Percentiles rank a stretch among this genome's conserved stretches.
These are phyloP conservation scores for Herminia tarsipennalis DNA, from an alignment of 2,888 invertebrate species.

Conservation along the genomic window DNA sequence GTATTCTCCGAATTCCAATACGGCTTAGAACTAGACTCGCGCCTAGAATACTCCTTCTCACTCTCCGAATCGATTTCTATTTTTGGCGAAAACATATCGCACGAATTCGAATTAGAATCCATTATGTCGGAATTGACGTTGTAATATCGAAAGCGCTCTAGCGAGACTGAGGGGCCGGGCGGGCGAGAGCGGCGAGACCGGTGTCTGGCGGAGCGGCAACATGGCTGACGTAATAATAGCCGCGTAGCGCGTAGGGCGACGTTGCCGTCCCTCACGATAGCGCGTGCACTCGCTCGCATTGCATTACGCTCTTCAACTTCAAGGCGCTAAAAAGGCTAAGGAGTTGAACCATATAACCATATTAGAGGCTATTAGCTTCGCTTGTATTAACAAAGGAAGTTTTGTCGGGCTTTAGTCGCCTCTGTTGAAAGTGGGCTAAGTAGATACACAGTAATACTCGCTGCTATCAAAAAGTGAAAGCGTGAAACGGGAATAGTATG, in stretches of 20 bases:
- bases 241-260: conserved; percentile 46
- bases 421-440: conserved; percentile 35
- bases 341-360: conserved; percentile 54
- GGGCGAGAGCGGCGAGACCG: conserved; percentile 67
- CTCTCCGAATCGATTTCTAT: conserved; percentile 65
- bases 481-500: conserved; percentile 13
- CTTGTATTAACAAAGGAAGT: conserved; percentile 56
- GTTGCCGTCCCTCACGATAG: conserved; percentile 52
- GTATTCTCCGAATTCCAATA: conserved; percentile 72
- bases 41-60: conserved; percentile 43
- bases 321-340: conserved; percentile 58
- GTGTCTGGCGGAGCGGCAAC: conserved; percentile 75
- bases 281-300: conserved; percentile 40
- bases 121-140: conserved; percentile 61
- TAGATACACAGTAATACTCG: conserved; percentile 36
- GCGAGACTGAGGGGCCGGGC: conserved; percentile 73
- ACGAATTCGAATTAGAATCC: conserved; percentile 71
- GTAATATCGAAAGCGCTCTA: conserved; percentile 69
- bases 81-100: conserved; percentile 66
- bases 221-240: conserved; percentile 49
- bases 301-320: conserved; percentile 56
- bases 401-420: conserved; percentile 33
- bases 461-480: conserved; percentile 39
- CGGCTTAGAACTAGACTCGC: conserved; percentile 39
- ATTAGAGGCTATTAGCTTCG: conserved; percentile 65